Evolutionary conservation across 2,113 vertebrate genomes (phyloP).

Genomic region (Varanus komodoensis): DNA sequence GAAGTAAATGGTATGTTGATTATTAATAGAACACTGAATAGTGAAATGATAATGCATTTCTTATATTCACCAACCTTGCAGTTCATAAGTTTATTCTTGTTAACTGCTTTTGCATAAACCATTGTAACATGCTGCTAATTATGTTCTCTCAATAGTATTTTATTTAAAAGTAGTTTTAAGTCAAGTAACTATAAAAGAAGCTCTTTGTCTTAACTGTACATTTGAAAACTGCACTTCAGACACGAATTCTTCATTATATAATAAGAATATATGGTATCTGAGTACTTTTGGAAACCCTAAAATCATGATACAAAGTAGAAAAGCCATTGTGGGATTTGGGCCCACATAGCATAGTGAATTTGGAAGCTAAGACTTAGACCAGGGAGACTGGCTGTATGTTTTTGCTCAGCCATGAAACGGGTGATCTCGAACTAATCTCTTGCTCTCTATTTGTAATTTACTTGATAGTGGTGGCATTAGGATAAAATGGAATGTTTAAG

Average conservation of each 20-base stretch:
- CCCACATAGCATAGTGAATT: neutral
- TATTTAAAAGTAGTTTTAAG: conserved; percentile 3
- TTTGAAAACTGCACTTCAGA: conserved; percentile 43
- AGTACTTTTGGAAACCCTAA: conserved; percentile 47
- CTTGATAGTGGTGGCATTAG: neutral
- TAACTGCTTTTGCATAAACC: conserved; percentile 43
- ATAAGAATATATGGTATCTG: conserved; percentile 6
- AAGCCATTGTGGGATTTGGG: conserved; percentile 49
- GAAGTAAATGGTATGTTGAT: neutral
- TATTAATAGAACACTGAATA: conserved; percentile 51
- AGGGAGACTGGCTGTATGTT: neutral
- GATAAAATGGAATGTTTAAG: neutral
- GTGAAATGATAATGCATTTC: conserved; percentile 59
- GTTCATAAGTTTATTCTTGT: conserved; percentile 62
- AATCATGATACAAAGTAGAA: conserved; percentile 50
- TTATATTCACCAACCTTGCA: conserved; percentile 60
- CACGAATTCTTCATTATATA: conserved; percentile 7
- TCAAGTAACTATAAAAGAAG: conserved; percentile 32
- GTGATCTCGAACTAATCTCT: neutral
- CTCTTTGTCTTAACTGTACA: conserved; percentile 29
- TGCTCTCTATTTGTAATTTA: neutral
- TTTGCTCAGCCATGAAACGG: neutral
- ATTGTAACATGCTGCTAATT: conserved; percentile 55
- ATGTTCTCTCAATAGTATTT: conserved; percentile 38
- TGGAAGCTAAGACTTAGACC: neutral